Evolutionary conservation across 2,113 vertebrate species (phyloP), one percentile per base, ranked within the genome.

Genomic region (Chaetura pelagica): DNA sequence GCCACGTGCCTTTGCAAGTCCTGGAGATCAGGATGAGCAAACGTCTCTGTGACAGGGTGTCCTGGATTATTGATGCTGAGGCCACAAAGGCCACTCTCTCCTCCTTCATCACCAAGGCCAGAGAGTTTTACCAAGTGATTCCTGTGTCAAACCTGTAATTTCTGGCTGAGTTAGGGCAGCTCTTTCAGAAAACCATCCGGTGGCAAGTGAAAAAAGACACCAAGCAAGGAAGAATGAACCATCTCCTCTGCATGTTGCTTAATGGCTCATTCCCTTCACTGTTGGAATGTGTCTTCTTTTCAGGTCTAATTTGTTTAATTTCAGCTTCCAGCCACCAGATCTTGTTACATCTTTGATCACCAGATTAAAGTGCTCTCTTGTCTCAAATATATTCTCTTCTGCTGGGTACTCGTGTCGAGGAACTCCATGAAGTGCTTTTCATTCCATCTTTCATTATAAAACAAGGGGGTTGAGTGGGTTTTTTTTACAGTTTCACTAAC

Each of bases 271-370:
- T 94, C 77, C n/a, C 61, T 49, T 84, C 74, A 17, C 87, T 79
- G 69, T 62, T 87, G 66, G 67, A 76, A 93, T 58, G 62, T 62
- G 44, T 75, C 87, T 79, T 58, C 76, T 89, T 96, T 95, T 81
- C 95, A 93, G 89, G 81, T 89, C 4, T 7, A 89, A 96, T 94
- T 96, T 94, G 91, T 92, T 81, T 96, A 75, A 95, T 89, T 94
- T 87, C 95, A 95, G 78, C 58, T 97, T 94, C 77, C 84, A 94
- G 87, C 49, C 66, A 93, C 84, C 66, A 55, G 74, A 40, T 72
- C 81, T 73, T 79, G 84, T 94, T 73, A 68, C 55, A 68, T 64
- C 94, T 89, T 96, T 97, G 84, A 93, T 93, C 10, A 10, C 91
- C 81, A 94, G 91, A 95, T 96, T 96, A 95, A 96, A 96, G 95